Conservation (phyloP, 2,797 vertebrate species). For the Falco columbarius region DNA sequence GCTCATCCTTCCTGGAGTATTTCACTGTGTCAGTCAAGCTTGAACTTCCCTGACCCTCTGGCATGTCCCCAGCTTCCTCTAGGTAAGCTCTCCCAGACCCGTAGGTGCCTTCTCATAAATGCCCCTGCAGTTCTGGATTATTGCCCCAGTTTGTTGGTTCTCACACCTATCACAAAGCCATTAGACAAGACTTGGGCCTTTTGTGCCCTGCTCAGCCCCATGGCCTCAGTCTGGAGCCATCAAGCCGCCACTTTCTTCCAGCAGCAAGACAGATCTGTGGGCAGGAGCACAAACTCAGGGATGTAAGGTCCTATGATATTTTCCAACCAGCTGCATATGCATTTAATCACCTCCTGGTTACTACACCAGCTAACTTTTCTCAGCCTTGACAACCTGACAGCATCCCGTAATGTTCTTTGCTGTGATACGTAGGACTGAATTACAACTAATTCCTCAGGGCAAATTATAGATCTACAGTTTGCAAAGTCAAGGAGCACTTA, state of each 20-base stretch:
- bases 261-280: neutral
- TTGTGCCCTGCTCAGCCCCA: neutral
- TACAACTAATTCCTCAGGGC: neutral
- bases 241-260: fast-evolving
- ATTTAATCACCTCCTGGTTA: neutral
- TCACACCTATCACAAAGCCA: neutral
- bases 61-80: neutral
- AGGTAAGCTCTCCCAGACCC: neutral
- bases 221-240: neutral
- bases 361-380: neutral
- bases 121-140: neutral
- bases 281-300: neutral
- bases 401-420: neutral
- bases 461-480: neutral
- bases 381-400: neutral
- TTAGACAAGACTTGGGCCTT: neutral
- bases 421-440: neutral
- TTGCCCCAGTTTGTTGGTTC: fast-evolving
- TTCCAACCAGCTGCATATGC: neutral
- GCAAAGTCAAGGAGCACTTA: neutral
- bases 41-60: fast-evolving
- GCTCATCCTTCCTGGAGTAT: neutral
- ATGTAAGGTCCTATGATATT: fast-evolving
- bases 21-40: neutral
- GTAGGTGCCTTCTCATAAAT: neutral